Conservation (phyloP, 2,113 vertebrate species). For the Passer montanus region DNA sequence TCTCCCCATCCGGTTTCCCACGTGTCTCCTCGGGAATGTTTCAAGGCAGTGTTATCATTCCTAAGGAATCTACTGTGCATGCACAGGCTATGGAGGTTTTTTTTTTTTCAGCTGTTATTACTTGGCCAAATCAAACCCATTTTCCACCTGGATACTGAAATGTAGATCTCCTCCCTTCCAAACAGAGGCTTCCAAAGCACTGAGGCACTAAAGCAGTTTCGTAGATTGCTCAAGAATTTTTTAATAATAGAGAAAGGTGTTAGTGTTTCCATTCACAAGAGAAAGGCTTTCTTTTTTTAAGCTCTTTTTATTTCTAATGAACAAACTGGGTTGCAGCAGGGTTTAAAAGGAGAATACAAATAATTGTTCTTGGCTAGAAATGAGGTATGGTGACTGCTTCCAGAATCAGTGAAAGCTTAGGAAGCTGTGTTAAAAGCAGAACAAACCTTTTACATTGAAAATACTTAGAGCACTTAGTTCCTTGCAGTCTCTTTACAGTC, state of each 20-base stretch:
- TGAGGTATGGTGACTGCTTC: background rate
- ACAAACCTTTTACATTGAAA: background rate
- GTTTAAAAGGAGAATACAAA: constrained; percentile 3
- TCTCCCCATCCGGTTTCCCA: background rate
- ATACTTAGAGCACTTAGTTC: background rate
- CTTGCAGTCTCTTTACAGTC: background rate
- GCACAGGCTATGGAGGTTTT: background rate
- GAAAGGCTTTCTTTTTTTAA: background rate
- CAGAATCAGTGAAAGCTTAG: background rate
- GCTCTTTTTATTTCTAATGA: background rate
- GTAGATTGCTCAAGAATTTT: constrained; percentile 58
- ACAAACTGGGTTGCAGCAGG: background rate
- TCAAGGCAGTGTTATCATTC: constrained; percentile 61
- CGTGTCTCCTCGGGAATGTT: background rate
- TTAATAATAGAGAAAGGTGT: constrained; percentile 52
- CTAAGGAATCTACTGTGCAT: constrained; percentile 49
- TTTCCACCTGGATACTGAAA: constrained; percentile 58
- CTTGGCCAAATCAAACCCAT: constrained; percentile 59
- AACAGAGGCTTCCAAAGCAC: constrained; percentile 50
- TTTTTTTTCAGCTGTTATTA: constrained; percentile 22
- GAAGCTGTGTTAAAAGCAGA: background rate
- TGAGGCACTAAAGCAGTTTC: background rate
- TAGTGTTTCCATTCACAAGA: background rate
- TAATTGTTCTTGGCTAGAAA: constrained; percentile 16
- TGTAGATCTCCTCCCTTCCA: constrained; percentile 38